Percentiles rank a stretch among this genome's conserved stretches.
Conservation (phyloP, 2,797 vertebrate genomes). For the Hemitrygon akajei region DNA sequence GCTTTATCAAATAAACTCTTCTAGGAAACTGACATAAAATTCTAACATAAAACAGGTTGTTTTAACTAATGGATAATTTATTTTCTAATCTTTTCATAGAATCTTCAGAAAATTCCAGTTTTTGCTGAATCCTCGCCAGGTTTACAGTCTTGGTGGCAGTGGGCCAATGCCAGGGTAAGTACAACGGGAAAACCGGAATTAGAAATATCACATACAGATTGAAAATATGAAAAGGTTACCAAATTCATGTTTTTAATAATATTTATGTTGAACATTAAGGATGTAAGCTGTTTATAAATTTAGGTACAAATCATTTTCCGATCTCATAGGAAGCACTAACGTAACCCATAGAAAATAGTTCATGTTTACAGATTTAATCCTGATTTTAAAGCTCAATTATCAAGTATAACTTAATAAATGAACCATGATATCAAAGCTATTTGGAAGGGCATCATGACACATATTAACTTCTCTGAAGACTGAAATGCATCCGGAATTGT, state of each 20-base stretch:
- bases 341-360: not conserved
- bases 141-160: conserved; percentile 84
- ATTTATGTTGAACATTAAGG: not conserved
- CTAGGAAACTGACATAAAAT: not conserved
- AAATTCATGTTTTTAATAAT: conserved; percentile 8
- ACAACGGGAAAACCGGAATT: not conserved
- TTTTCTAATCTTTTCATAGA: conserved; percentile 51
- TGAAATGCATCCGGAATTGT: not conserved
- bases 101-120: conserved; percentile 92
- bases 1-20: conserved; percentile 2
- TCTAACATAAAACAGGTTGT: not conserved
- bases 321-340: not conserved
- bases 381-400: not conserved
- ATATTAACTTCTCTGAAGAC: not conserved
- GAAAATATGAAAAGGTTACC: not conserved
- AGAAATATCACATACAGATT: not conserved
- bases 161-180: conserved; percentile 87
- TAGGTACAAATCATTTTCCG: not conserved
- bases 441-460: not conserved
- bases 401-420: not conserved
- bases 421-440: not conserved
- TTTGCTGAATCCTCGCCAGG: conserved; percentile 87
- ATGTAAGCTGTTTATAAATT: not conserved
- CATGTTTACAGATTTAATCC: not conserved
- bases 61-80: conserved; percentile 19